phyloP scores from a whole-genome alignment of 2,888 invertebrate species.

The Muschampia plurimacula region DNA sequence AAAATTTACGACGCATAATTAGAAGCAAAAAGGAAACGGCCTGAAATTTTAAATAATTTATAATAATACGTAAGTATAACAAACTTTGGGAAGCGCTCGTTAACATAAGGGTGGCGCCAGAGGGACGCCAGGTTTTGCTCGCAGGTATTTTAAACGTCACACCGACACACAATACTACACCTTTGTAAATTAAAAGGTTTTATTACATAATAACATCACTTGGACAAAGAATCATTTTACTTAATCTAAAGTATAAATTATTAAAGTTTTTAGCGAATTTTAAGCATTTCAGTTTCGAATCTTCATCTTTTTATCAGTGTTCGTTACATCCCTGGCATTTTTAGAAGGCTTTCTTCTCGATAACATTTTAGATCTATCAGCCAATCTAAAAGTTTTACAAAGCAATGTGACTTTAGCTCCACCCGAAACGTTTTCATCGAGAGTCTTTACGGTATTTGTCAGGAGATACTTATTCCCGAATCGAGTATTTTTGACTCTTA shows the following conservation, averaged over 20 bases:
- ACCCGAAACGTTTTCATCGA: constrained; percentile 70
- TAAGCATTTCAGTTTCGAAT: not conserved
- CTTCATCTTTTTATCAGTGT: constrained; percentile 32
- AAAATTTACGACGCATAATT: not conserved
- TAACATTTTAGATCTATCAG: constrained; percentile 58
- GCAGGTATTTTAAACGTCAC: constrained; percentile 66
- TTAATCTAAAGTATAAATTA: constrained; percentile 4
- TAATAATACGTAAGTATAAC: constrained; percentile 3
- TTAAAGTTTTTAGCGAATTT: not conserved
- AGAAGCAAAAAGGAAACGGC: not conserved
- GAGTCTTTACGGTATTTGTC: constrained; percentile 71
- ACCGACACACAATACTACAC: constrained; percentile 45
- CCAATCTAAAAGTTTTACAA: constrained; percentile 76
- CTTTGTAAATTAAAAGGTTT: constrained; percentile 35
- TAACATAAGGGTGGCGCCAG: constrained; percentile 68
- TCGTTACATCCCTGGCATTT: constrained; percentile 21
- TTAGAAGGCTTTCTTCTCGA: constrained; percentile 21
- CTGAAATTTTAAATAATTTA: not conserved
- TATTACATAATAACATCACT: constrained; percentile 34
- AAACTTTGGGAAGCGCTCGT: constrained; percentile 58
- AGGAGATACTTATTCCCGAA: constrained; percentile 71
- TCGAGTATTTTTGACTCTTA: constrained; percentile 57
- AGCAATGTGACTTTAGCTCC: constrained; percentile 77
- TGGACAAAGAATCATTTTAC: constrained; percentile 13
- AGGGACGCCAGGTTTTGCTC: constrained; percentile 61